Base-by-base conservation (phyloP, 23 tunicate species). In the Trididemnum nubilum region DNA sequence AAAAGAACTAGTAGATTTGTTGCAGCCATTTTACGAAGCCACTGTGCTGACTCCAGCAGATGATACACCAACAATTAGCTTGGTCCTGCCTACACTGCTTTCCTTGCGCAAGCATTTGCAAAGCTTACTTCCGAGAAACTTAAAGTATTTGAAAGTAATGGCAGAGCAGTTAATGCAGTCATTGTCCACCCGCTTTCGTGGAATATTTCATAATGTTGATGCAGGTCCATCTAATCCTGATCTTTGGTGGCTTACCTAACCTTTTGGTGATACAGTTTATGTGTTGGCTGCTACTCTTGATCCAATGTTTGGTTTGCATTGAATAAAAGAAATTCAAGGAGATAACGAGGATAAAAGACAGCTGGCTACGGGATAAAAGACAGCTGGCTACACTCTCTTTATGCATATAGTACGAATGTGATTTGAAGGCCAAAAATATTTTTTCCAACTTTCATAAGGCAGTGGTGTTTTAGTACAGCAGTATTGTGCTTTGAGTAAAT, bases 301-400 rank as follows among this genome's bases (percentile, higher is more conserved):
- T 49, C 78, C 86, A 35, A 82, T 35, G n/a, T 82, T 64, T 32
- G 78, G 64, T 2, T 70, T 82, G 27, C 78, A 82, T 4, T 70
- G 86, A 79, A 4, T 61, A 25, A 61, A 12, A 22, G 67, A 61
- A 49, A 49, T 18, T 18, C 12, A 18, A 49, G 18, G 15, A 49
- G 18, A 18, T 49, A 18, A 49, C 18, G 57, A 49, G 18, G 57
- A 49, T 9, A 49, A 49, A 49, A n/a, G n/a, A n/a, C n/a, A n/a
- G n/a, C n/a, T n/a, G n/a, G n/a, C n/a, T n/a, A n/a, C n/a, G n/a
- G n/a, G n/a, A n/a, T n/a, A n/a, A n/a, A n/a, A n/a, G n/a, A n/a
- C n/a, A n/a, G n/a, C n/a, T n/a, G n/a, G n/a, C n/a, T n/a, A n/a
- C n/a, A n/a, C n/a, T n/a, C n/a, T n/a, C n/a, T n/a, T n/a, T n/a